Evolutionary conservation across 2,888 invertebrate genomes (phyloP).

Genomic region (Mesochorus sp.): DNA sequence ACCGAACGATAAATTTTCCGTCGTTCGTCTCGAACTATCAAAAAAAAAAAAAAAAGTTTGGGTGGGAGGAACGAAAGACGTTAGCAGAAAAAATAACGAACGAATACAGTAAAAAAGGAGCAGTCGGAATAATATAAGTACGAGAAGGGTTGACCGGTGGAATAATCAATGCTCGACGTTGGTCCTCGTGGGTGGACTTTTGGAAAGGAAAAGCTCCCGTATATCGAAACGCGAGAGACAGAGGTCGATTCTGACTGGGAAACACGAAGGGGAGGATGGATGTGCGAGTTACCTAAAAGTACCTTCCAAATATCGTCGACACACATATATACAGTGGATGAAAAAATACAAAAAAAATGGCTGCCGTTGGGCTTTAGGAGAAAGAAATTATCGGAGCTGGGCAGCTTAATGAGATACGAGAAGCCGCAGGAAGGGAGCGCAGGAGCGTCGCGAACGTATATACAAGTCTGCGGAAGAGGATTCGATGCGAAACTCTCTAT

Average conservation of each 20-base stretch:
- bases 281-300: constrained; percentile 34
- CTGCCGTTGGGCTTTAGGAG: constrained; percentile 55
- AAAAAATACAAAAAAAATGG: constrained; percentile 52
- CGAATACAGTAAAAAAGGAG: not conserved
- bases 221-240: constrained; percentile 16
- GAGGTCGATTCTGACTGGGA: constrained; percentile 10
- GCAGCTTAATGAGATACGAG: constrained; percentile 76
- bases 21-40: not conserved
- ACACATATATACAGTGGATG: not conserved
- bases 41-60: no score
- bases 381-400: constrained; percentile 62
- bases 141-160: constrained; percentile 1
- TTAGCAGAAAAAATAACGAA: not conserved
- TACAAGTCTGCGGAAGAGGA: constrained; percentile 26
- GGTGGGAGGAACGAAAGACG: not conserved
- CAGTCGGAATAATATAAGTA: no score
- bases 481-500: not conserved
- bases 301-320: constrained; percentile 7
- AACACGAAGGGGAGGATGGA: no score
- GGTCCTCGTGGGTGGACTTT: constrained; percentile 11
- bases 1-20: constrained; percentile 6
- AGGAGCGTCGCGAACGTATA: constrained; percentile 44
- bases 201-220: constrained; percentile 45
- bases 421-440: constrained; percentile 65
- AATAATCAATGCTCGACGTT: constrained; percentile 35